Percentiles rank a stretch among this genome's conserved stretches.
phyloP scores from a whole-genome alignment of 2,113 vertebrate genomes.

The Acanthochromis polyacanthus region DNA sequence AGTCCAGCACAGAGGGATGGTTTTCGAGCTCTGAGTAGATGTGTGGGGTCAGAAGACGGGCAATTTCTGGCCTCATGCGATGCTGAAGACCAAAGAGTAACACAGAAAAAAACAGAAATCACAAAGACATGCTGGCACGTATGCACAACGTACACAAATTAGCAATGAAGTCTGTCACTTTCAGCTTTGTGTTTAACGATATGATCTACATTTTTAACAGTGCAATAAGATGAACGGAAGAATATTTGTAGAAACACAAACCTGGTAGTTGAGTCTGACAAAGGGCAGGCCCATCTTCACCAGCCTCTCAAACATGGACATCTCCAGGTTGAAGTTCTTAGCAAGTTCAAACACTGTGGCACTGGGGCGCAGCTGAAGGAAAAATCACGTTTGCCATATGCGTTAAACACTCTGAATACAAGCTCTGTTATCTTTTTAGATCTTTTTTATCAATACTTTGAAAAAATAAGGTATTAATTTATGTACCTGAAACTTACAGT shows the following conservation, averaged over 20 bases:
- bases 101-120: constrained; percentile 7
- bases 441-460: not conserved
- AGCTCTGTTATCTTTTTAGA: too few relatives aligned
- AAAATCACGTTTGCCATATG: not conserved
- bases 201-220: not conserved
- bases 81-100: constrained; percentile 83
- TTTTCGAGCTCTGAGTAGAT: constrained; percentile 92
- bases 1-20: constrained; percentile 92
- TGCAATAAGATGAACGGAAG: not conserved
- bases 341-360: constrained; percentile 95
- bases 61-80: constrained; percentile 96
- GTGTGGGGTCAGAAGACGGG: constrained; percentile 91
- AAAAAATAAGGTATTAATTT: not conserved
- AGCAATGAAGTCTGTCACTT: not conserved
- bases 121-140: not conserved
- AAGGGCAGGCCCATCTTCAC: constrained; percentile 90
- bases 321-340: constrained; percentile 93
- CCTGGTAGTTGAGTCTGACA: constrained; percentile 94
- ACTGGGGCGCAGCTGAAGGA: constrained; percentile 89
- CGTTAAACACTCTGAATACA: not conserved
- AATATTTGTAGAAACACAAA: constrained; percentile 61
- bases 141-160: not conserved
- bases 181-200: not conserved
- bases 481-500: not conserved
- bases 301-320: constrained; percentile 96